Base-by-base conservation (phyloP, 2,888 invertebrate species). In the Pyrocoelia pectoralis region DNA sequence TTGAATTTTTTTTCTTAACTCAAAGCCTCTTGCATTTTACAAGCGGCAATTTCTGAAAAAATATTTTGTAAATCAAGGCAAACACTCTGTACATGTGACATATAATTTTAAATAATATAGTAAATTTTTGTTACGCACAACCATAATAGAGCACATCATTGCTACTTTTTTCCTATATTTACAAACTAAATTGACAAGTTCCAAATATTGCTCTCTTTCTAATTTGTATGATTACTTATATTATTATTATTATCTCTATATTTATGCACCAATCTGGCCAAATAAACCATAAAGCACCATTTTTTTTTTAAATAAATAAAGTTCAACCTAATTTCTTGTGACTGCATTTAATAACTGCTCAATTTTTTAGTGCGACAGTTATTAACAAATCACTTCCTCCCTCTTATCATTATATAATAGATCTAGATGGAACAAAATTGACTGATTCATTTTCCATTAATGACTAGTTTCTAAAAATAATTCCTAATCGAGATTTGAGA, bases 181-280 rank as follows among this genome's bases (percentile, higher is more conserved):
- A 69, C 67, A 65, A 63, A 69, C 63, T 64, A 69, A 69, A 67
- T 69, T 69, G 69, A 69, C 69, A 60, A 56, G 57, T 67, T 68
- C 51, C 65, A 59, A 66, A 69, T 69, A 69, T 69, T 69, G 69
- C 69, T 69, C 64, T 67, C 56, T 57, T 67, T 53, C 58, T 61
- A 66, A 64, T 65, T 67, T 51, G 65, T 61, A 43, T 61, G 54
- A 49, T 28, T 15, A 50, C 41, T 40, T 48, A 50, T 33, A 15
- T 15, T 29, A n/a, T n/a, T n/a, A n/a, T n/a, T n/a, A n/a, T 4
- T 43, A 43, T 15, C 13, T 15, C 3, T 14, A 43, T 28, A 14
- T 24, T 49, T 28, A 55, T 51, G n/a, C n/a, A 62, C 49, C 46
- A 57, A 57, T 56, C 56, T 62, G 53, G 49, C 57, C 61, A 56